Base-by-base conservation (phyloP, 2,797 vertebrate species). In the Micropoecilia bifurca region DNA sequence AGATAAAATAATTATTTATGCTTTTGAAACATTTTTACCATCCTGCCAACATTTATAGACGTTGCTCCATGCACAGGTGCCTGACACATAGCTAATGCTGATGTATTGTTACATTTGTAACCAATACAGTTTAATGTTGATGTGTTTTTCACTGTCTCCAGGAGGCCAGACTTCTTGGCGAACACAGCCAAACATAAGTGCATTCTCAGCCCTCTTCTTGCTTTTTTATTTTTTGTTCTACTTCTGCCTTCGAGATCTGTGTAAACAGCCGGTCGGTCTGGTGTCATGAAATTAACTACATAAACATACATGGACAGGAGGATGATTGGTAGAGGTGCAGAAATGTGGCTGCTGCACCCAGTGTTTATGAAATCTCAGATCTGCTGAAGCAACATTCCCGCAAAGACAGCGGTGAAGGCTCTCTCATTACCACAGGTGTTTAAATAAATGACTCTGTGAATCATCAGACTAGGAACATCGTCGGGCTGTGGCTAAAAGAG, bases 371-470 rank as follows among this genome's bases (percentile, higher is more conserved):
- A 89, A 87, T 53, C 81, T 81, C 83, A 25, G 47, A 76, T 78
- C 59, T 92, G 92, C 90, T 92, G 90, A 89, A 79, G 78, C 20
- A 85, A 90, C 91, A 85, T 75, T 83, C 80, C 72, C 25, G 50
- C 76, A 79, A 82, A 80, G 59, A 43, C 45, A 6, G 61, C 12
- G 78, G 72, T 74, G 79, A 76, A 74, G 16, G 12, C 85, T 87
- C 81, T 79, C 71, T 80, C 73, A 48, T 83, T 83, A 59, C 82
- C 80, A 78, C 87, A 87, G 87, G 83, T 77, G 80, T 81, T 87
- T 45, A 73, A 80, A 73, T 33, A 84, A 80, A 87, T 90, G 84
- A 93, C 73, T 88, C 75, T 9, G 68, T 28, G 77, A 82, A 79
- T 75, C 87, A 89, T 81, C 76, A 85, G 50, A 59, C 74, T 39